Conservation (phyloP, 2,888 invertebrate genomes). For the Leucozona laternaria region DNA sequence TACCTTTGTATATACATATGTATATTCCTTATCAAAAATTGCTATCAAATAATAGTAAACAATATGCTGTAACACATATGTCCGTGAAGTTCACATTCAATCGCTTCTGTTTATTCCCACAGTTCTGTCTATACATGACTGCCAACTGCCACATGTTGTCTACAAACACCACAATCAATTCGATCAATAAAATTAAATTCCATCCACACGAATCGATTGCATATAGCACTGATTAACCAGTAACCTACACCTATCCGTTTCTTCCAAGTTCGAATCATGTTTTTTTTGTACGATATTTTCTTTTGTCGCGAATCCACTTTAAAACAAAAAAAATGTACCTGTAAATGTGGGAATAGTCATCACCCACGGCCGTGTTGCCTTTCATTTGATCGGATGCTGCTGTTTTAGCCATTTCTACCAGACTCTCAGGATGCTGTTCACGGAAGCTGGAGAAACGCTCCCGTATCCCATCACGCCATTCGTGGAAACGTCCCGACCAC, state of each 20-base stretch:
- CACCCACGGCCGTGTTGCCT: conserved; percentile 82
- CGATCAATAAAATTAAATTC: conserved; percentile 30
- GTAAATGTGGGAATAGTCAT: conserved; percentile 88
- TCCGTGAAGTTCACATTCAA: neutral
- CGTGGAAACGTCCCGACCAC: conserved; percentile 88
- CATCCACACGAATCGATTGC: conserved; percentile 29
- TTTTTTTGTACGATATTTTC: neutral
- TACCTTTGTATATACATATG: no score
- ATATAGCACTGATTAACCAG: neutral
- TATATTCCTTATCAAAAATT: neutral
- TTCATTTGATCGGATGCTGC: conserved; percentile 80
- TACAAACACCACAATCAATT: neutral
- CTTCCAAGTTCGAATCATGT: neutral
- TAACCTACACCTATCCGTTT: neutral
- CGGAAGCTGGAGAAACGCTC: conserved; percentile 87
- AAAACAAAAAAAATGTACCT: conserved; percentile 85
- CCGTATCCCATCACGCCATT: conserved; percentile 87
- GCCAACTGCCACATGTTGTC: conserved; percentile 12
- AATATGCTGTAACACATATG: conserved; percentile 16
- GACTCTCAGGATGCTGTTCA: conserved; percentile 86
- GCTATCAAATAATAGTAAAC: conserved; percentile 13
- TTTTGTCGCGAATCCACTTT: neutral
- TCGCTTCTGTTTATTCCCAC: neutral
- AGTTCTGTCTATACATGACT: neutral
- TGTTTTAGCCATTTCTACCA: conserved; percentile 84